Evolutionary conservation across 2,888 invertebrate genomes (phyloP), one percentile per base, ranked within the genome.

Genomic region (Ypsolopha scabrella): DNA sequence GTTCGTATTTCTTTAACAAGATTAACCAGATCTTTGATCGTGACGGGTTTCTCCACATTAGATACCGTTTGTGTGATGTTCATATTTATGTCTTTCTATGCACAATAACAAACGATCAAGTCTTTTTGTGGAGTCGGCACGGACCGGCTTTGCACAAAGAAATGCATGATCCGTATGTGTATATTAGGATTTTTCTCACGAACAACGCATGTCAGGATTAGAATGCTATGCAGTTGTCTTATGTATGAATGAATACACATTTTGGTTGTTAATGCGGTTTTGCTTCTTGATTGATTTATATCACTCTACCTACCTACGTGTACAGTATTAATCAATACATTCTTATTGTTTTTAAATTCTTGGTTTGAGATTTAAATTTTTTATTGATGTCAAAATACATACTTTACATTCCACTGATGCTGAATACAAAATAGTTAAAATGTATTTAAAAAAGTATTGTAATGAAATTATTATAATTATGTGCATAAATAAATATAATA

Each of bases 131-230:
- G 10, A 6, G 43, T 50, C 51, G 7, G 33, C 39, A 41, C 33
- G 24, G n/a, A 39, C 35, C 76, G 74, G 73, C 63, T 60, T 53
- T 52, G 57, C 65, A 71, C 80, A 80, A 80, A 80, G 76, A 64
- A 64, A 65, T 69, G 63, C 62, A 63, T 58, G 45, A 1, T 9
- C 11, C 11, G 11, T 62, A 62, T 65, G 68, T 72, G 63, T 76
- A 70, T 72, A 71, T 75, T 75, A 68, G 67, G 67, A 73, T 24
- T 62, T 68, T 79, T 81, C 81, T 79, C 81, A 81, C 80, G 80
- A 50, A 41, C 10, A 68, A 67, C 76, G 77, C 67, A 70, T 79
- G 75, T 67, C n/a, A 60, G 52, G 48, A 41, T 38, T 47, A 54
- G 66, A 60, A 63, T 62, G 58, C 59, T 46, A 55, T 70, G 66